Evolutionary conservation across 2,113 vertebrate species (phyloP), one percentile per base, ranked within the genome.

Genomic region (Deroptyus accipitrinus): DNA sequence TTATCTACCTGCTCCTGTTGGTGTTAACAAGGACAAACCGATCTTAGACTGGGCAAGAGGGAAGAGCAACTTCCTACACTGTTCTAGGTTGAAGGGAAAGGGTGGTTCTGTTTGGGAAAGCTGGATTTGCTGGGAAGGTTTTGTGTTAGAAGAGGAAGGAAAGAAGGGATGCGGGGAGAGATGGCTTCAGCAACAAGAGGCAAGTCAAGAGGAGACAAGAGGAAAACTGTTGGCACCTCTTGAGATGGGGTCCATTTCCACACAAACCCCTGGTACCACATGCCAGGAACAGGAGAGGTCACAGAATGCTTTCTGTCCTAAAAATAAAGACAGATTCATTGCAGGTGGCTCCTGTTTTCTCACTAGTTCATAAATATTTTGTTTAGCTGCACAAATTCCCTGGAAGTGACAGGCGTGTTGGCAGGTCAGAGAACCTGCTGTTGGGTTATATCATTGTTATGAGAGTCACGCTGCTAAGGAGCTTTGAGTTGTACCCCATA

Each of bases 361-460:
- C 33, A 59, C 48, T 51, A 66, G 25, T 92, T 89, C 92, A 79
- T 74, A 96, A 96, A 97, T 96, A 92, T 96, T 95, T 95, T 94
- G 94, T 96, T 95, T 95, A 90, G 93, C 86, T 86, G 79, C 81
- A 89, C 31, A 63, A 85, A 89, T 86, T 95, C 92, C 76, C 87
- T 90, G 84, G 75, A 78, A 84, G 80, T 77, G 88, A 91, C 15
- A 3, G 51, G 41, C 4, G 0, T 73, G 91, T 86, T 89, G 88
- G 85, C 88, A 94, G 96, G 96, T 96, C 96, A 96, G 81, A 82
- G 74, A 83, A 96, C 92, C 95, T 95, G 95, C 97, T 96, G 94
- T 92, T 96, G 96, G 96, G 96, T 95, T 96, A 96, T 96, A 83
- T 88, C 91, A 96, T 66, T 93, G 96, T 97, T 96, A 83, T 94